phyloP scores from a whole-genome alignment of 1,140 invertebrate species.

The Caerostris darwini region DNA sequence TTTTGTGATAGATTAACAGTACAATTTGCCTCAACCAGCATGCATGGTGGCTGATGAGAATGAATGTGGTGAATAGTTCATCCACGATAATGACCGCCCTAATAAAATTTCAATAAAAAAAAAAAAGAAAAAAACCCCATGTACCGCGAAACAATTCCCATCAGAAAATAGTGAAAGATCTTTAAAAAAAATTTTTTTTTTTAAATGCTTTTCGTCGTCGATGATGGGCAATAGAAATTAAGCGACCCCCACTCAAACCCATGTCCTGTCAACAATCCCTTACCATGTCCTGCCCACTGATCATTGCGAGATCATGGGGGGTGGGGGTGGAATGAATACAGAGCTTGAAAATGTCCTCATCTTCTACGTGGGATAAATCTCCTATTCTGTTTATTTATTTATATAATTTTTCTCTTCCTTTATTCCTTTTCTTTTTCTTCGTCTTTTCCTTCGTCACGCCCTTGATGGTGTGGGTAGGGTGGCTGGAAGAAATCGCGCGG shows the following conservation, averaged over 20 bases:
- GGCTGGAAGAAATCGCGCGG: not conserved
- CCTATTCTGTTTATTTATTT: slow-evolving; percentile 7
- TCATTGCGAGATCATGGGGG: slow-evolving; percentile 44
- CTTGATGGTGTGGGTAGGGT: not conserved
- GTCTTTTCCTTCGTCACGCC: slow-evolving; percentile 24
- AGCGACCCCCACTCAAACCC: slow-evolving; percentile 5
- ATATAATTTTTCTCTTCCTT: slow-evolving; percentile 5
- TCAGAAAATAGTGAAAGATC: slow-evolving; percentile 43
- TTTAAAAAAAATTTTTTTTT: not conserved
- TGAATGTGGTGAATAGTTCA: too few relatives aligned
- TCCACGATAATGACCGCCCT: not conserved
- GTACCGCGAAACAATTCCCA: slow-evolving; percentile 19
- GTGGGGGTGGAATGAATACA: slow-evolving; percentile 51
- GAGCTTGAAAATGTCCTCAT: slow-evolving; percentile 59
- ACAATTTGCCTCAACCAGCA: too few relatives aligned
- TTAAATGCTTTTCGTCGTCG: not conserved
- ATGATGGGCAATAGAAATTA: slow-evolving; percentile 55
- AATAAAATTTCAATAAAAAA: not conserved
- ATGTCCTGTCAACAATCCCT: not conserved
- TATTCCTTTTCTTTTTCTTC: not conserved
- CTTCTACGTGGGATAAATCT: slow-evolving; percentile 36
- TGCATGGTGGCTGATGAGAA: too few relatives aligned
- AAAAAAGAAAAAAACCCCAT: not conserved
- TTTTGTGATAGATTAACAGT: too few relatives aligned
- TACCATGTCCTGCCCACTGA: slow-evolving; percentile 40